A percentile compares a stretch with the other conserved stretches of the same genome.
phyloP scores from a whole-genome alignment of 2,888 invertebrate genomes.

The Myopa tessellatipennis region DNA sequence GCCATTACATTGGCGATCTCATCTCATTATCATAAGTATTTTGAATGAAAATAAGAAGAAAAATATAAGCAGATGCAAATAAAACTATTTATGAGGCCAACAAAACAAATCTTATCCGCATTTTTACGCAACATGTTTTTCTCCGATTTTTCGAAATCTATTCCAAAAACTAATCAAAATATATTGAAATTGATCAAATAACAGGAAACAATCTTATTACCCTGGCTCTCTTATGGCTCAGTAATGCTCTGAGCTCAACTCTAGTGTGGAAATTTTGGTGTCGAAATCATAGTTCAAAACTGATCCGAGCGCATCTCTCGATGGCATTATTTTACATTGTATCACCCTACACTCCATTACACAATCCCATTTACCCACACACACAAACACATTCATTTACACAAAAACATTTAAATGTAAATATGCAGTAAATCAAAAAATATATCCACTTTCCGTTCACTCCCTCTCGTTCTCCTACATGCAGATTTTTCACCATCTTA shows the following conservation, averaged over 20 bases:
- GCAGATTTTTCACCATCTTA: constrained; percentile 40
- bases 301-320: neutral
- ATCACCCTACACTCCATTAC: constrained; percentile 1
- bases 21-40: neutral
- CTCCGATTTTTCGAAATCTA: too few relatives aligned
- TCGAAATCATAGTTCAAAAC: neutral
- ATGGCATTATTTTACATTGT: neutral
- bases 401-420: constrained; percentile 8
- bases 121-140: neutral
- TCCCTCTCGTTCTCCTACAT: constrained; percentile 21
- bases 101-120: neutral
- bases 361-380: constrained; percentile 21
- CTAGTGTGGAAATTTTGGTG: too few relatives aligned
- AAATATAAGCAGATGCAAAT: neutral
- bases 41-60: too few relatives aligned
- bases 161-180: neutral
- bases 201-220: neutral
- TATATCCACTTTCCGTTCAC: neutral
- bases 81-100: neutral
- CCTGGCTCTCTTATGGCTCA: neutral
- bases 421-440: neutral
- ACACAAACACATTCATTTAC: neutral
- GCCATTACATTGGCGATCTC: too few relatives aligned
- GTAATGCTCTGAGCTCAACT: too few relatives aligned
- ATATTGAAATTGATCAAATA: neutral